Percentiles rank a stretch among this genome's conserved stretches.
Evolutionary conservation across 2,113 vertebrate species (phyloP).

Genomic region (Regulus satrapa): DNA sequence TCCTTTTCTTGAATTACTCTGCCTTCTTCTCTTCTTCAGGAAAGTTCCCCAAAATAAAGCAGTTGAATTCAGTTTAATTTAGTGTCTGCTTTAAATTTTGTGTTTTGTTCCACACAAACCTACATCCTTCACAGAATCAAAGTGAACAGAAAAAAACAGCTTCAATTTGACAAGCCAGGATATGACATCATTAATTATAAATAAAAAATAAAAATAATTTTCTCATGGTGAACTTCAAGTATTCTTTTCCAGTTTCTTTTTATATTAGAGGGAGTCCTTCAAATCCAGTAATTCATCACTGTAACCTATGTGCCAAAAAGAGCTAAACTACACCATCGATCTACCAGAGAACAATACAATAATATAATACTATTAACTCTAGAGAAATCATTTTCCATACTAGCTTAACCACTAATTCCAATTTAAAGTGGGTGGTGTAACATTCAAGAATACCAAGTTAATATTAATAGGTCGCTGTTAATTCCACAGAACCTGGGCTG

Average conservation of each 20-base stretch:
- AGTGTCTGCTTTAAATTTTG: neutral
- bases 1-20: neutral
- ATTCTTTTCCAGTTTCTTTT: neutral
- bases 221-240: neutral
- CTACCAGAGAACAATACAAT: neutral
- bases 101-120: neutral
- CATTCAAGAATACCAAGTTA: neutral
- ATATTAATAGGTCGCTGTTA: neutral
- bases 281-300: neutral
- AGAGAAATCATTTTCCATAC: neutral
- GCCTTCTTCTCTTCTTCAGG: neutral
- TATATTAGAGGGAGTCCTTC: neutral
- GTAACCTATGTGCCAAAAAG: neutral
- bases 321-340: neutral
- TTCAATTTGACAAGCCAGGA: neutral
- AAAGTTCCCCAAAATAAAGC: neutral
- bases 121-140: neutral
- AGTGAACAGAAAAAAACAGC: neutral
- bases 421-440: neutral
- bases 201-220: neutral
- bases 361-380: neutral
- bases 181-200: neutral
- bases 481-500: neutral
- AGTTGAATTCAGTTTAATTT: neutral
- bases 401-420: neutral